These are phyloP conservation scores for Caenorhabditis becei DNA, from an alignment of 2,888 invertebrate genomes.

Conservation along the genomic window DNA sequence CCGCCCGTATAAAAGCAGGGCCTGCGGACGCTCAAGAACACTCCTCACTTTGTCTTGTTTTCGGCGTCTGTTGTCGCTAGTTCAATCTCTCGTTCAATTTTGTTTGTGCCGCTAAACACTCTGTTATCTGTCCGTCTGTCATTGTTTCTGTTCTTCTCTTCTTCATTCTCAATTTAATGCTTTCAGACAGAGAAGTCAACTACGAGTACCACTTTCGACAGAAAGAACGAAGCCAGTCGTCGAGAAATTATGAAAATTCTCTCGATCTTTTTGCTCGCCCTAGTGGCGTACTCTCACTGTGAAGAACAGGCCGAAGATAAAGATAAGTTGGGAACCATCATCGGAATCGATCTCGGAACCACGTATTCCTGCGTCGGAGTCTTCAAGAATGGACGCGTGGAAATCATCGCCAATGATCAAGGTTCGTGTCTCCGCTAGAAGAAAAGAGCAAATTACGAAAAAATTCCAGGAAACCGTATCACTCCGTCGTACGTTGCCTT, in stretches of 20 bases:
- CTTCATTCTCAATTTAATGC: not conserved
- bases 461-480: constrained; percentile 75
- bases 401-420: constrained; percentile 81
- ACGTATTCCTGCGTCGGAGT: constrained; percentile 82
- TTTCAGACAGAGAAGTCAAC: constrained; percentile 32
- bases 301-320: constrained; percentile 53
- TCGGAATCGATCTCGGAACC: constrained; percentile 82
- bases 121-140: not conserved
- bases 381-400: constrained; percentile 83
- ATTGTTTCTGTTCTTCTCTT: not conserved
- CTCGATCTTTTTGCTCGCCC: constrained; percentile 67
- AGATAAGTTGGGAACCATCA: constrained; percentile 80
- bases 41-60: constrained; percentile 3
- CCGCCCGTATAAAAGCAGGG: constrained; percentile 35
- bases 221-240: constrained; percentile 41
- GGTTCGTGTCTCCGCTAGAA: constrained; percentile 80
- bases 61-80: not conserved
- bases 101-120: too few species aligned
- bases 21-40: not conserved
- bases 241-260: constrained; percentile 48
- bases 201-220: constrained; percentile 37
- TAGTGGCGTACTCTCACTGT: constrained; percentile 60
- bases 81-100: too few species aligned
- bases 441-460: not conserved
- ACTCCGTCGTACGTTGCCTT: constrained; percentile 81